These are phyloP conservation scores for Cheiracanthium punctorium DNA, from an alignment of 2,888 invertebrate genomes.

Conservation along the genomic window DNA sequence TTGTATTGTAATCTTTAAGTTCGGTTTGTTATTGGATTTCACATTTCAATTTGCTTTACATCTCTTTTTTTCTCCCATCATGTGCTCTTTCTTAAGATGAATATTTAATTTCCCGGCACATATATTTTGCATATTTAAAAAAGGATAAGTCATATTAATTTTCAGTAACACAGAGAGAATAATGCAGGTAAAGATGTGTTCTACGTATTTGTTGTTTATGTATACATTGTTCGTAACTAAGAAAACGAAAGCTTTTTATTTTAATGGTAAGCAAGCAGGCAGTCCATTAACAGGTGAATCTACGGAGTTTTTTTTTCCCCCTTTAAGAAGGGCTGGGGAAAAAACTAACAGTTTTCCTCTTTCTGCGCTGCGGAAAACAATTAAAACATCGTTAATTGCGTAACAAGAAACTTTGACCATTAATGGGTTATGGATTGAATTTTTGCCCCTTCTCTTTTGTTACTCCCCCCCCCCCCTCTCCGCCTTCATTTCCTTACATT, in stretches of 20 bases:
- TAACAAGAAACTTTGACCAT: conserved; percentile 65
- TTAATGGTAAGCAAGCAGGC: neutral
- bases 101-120: no score
- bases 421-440: conserved; percentile 52
- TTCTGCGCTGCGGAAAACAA: conserved; percentile 31
- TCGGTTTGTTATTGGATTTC: no score
- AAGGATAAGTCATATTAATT: no score
- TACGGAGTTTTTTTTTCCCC: no score
- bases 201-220: no score
- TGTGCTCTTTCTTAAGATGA: no score
- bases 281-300: neutral
- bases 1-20: no score
- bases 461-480: neutral
- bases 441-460: conserved; percentile 31
- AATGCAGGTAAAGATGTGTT: no score
- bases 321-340: neutral
- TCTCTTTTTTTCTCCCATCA: no score
- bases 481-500: conserved; percentile 16
- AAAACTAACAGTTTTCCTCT: neutral
- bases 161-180: no score
- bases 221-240: neutral
- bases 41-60: no score
- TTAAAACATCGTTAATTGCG: conserved; percentile 67
- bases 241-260: neutral
- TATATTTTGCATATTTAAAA: no score